Evolutionary conservation across 2,888 invertebrate species (phyloP).

Genomic region (Thecophora atra): DNA sequence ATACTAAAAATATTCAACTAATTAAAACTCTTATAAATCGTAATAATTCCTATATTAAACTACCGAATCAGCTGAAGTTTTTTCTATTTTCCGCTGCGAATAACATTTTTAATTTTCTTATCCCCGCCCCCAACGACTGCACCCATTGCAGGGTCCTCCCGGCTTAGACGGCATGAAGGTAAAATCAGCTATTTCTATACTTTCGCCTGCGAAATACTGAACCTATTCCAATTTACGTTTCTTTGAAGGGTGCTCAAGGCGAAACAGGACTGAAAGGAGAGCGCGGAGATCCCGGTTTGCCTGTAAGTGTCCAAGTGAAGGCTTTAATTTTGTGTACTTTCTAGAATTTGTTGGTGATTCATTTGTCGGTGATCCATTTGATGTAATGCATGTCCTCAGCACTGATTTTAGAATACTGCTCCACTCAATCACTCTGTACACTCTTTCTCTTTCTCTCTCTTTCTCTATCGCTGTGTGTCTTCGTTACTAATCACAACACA

Average conservation of each 20-base stretch:
- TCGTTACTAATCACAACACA: conserved; percentile 17
- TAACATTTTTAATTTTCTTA: conserved; percentile 46
- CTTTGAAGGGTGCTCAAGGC: conserved; percentile 89
- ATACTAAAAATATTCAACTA: no score
- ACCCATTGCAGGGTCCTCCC: conserved; percentile 78
- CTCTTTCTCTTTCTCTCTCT: background rate
- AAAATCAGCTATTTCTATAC: conserved; percentile 46
- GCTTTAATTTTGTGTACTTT: background rate
- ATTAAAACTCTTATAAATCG: no score
- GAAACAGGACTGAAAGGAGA: conserved; percentile 93
- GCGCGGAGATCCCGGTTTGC: conserved; percentile 91
- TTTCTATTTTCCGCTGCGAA: conserved; percentile 19
- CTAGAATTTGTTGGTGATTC: background rate
- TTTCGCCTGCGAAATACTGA: background rate
- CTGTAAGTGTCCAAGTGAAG: conserved; percentile 73
- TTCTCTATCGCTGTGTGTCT: conserved; percentile 1
- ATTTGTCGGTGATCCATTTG: no score
- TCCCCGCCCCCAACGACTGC: conserved; percentile 34
- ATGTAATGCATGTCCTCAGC: conserved; percentile 23
- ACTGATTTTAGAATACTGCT: conserved; percentile 10
- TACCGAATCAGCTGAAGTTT: background rate
- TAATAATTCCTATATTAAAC: background rate
- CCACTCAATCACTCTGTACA: background rate
- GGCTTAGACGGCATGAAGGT: conserved; percentile 97
- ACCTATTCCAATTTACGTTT: conserved; percentile 13